Evolutionary conservation across 2,888 invertebrate genomes (phyloP).

Genomic region (Chrysodeixis includens): DNA sequence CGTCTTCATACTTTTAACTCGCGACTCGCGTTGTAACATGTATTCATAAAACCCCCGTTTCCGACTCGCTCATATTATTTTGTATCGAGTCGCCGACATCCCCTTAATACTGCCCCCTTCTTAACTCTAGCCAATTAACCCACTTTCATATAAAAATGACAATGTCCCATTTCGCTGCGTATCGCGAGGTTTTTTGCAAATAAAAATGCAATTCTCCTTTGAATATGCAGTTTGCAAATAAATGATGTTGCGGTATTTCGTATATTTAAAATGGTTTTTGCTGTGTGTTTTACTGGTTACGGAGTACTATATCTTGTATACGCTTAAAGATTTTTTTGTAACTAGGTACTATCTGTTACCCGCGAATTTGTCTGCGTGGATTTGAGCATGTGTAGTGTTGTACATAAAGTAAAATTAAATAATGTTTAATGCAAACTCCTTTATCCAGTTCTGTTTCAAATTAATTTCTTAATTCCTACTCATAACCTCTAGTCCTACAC

Average conservation of each 20-base stretch:
- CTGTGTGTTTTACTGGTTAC: too few species aligned
- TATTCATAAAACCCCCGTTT: background rate
- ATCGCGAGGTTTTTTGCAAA: slow-evolving; percentile 10
- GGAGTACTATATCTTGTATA: too few species aligned
- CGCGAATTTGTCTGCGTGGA: too few species aligned
- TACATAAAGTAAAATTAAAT: too few species aligned
- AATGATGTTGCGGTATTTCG: slow-evolving; percentile 17
- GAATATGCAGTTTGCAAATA: slow-evolving; percentile 21
- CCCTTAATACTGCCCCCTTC: slow-evolving; percentile 2
- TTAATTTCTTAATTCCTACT: too few species aligned
- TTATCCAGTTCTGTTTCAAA: too few species aligned
- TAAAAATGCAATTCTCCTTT: slow-evolving; percentile 14
- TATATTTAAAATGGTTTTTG: too few species aligned
- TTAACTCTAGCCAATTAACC: slow-evolving; percentile 28
- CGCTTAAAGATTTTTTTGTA: too few species aligned
- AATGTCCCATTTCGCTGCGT: slow-evolving; percentile 13
- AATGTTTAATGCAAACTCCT: too few species aligned
- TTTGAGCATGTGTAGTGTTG: too few species aligned
- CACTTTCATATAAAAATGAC: slow-evolving; percentile 34
- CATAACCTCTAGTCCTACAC: too few species aligned
- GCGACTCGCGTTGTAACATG: background rate
- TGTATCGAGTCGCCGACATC: slow-evolving; percentile 7
- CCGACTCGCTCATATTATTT: background rate
- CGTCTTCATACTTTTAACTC: background rate
- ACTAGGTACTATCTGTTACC: too few species aligned